Percentiles rank a stretch among this genome's conserved stretches.
Conservation (phyloP, 2,888 invertebrate genomes). For the Strigamia transsilvanica region DNA sequence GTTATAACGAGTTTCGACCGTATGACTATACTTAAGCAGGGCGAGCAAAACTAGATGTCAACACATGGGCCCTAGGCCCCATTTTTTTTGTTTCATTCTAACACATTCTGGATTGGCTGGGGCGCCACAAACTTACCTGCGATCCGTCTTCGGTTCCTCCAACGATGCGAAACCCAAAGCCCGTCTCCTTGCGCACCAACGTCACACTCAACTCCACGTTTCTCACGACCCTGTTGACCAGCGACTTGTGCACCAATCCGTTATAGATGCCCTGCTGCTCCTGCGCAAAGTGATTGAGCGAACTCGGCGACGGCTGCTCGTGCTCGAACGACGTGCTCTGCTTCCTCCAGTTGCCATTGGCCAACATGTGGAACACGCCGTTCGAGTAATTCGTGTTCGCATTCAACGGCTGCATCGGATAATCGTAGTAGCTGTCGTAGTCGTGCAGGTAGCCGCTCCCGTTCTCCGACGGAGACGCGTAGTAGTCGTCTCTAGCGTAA, state of each 20-base stretch:
- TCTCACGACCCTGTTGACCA: slow-evolving; percentile 60
- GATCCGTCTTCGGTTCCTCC: slow-evolving; percentile 98
- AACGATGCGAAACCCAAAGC: slow-evolving; percentile 97
- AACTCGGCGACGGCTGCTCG: slow-evolving; percentile 66
- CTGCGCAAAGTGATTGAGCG: slow-evolving; percentile 24
- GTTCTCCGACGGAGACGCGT: neutral
- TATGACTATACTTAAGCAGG: too few relatives aligned
- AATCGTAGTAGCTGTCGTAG: slow-evolving; percentile 57
- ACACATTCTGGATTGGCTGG: too few relatives aligned
- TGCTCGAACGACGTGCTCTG: slow-evolving; percentile 72
- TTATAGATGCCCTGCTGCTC: slow-evolving; percentile 40
- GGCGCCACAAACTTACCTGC: slow-evolving; percentile 73
- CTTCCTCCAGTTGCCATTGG: slow-evolving; percentile 63
- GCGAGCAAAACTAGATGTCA: too few relatives aligned
- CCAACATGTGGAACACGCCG: neutral
- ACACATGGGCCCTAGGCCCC: too few relatives aligned
- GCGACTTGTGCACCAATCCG: slow-evolving; percentile 23
- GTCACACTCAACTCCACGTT: slow-evolving; percentile 78
- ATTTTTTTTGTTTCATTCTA: too few relatives aligned
- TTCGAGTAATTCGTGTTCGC: neutral
- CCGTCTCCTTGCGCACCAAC: slow-evolving; percentile 86
- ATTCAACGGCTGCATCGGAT: neutral
- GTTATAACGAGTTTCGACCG: too few relatives aligned
- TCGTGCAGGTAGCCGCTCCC: neutral
- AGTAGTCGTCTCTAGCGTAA: neutral